Evolutionary conservation across 2,113 vertebrate species (phyloP).

Genomic region (Pachyramphus minor): DNA sequence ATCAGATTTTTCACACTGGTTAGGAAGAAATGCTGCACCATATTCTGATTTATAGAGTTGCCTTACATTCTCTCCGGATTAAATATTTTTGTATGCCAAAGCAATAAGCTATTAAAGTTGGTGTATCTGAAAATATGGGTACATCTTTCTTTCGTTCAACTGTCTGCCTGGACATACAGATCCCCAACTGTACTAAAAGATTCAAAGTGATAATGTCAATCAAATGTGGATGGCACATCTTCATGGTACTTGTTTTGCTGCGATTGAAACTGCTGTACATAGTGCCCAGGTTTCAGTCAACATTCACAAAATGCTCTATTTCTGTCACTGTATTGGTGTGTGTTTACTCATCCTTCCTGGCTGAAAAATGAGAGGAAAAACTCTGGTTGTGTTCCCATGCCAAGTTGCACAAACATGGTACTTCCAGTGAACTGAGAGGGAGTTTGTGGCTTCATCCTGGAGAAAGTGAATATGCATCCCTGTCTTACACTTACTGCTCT

Average conservation of each 20-base stretch:
- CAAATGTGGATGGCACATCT: neutral
- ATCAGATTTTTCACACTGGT: neutral
- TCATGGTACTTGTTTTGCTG: constrained; percentile 7
- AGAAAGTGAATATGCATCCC: neutral
- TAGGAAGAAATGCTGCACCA: neutral
- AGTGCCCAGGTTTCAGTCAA: neutral
- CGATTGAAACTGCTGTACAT: constrained; percentile 3
- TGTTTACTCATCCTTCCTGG: constrained; percentile 34
- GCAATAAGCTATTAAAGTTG: neutral
- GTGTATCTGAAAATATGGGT: neutral
- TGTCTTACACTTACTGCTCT: neutral
- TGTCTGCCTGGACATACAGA: neutral
- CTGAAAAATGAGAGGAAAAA: constrained; percentile 16
- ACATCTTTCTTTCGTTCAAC: neutral
- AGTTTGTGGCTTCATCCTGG: neutral
- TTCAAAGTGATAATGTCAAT: neutral
- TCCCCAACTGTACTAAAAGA: neutral
- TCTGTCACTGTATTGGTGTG: neutral
- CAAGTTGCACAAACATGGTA: neutral
- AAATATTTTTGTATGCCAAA: neutral
- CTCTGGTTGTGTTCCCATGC: neutral
- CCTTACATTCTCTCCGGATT: neutral
- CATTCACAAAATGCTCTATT: constrained; percentile 14
- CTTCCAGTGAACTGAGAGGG: neutral
- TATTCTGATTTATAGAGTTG: neutral